Base-by-base conservation (phyloP, 2,113 vertebrate species). In the Albula glossodonta region DNA sequence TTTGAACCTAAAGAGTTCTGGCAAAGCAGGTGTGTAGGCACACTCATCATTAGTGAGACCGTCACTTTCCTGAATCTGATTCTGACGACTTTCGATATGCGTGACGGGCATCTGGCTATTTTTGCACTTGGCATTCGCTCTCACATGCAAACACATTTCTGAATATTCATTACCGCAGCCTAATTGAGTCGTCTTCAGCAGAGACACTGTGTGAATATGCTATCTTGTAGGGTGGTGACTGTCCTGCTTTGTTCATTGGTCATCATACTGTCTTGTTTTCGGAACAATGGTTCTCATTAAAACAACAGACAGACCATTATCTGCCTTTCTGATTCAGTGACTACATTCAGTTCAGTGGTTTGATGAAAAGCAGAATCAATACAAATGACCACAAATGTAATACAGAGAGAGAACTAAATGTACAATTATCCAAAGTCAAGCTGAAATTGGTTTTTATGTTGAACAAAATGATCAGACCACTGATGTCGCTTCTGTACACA, bases 1-100 rank as follows among this genome's bases (percentile, higher is more conserved):
- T 15, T n/a, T 10, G 83, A 51, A 53, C 52, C 74, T 31, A n/a
- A 79, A 48, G 12, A 49, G 77, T 25, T 84, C 83, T 2, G 15
- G 25, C 51, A 77, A 78, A 84, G 74, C 74, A 84, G 83, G 74
- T 79, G 83, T 74, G 57, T 31, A 79, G 77, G 83, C 78, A 57
- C 53, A 79, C 56, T 84, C 74, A 84, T 84, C 13, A 10, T 31
- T 25, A 48, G 25, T 25, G 70, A 5, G 70, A 31, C 70, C 31
- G 70, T 10, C 70, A 10, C 70, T 56, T 56, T 7, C 6, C 5
- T 10, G n/a, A 11, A n/a, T 74, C n/a, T 10, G n/a, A 74, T 31
- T 74, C 70, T 2, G 22, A 74, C 22, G 22, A 85, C 74, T 50
- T 51, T 49, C 60, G 56, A 15, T 85, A 17, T 60, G 78, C 74